These are phyloP conservation scores for Lepilemur ruficaudatus DNA, from an alignment of 2,797 vertebrate species.

Conservation along the genomic window DNA sequence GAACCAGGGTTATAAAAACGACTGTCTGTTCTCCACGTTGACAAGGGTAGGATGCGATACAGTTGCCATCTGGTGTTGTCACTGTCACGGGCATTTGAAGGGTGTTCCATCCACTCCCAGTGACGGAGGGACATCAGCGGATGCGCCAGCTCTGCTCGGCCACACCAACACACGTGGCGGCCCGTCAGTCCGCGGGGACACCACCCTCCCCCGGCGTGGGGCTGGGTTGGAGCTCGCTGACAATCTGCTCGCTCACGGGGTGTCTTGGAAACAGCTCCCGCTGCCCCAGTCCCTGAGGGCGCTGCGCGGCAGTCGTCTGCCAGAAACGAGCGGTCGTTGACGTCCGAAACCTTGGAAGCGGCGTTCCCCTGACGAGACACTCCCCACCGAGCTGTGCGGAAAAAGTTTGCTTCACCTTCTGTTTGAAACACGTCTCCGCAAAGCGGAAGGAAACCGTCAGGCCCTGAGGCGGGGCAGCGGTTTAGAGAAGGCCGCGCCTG, in stretches of 20 bases:
- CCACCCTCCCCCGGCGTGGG: fast-evolving
- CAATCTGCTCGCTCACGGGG: fast-evolving
- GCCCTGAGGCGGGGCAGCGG: neutral
- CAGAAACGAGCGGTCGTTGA: fast-evolving
- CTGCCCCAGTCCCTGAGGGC: neutral
- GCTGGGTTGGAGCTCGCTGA: too few relatives aligned
- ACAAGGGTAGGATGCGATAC: neutral
- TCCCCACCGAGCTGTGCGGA: neutral
- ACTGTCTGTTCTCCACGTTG: neutral
- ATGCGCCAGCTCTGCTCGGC: fast-evolving
- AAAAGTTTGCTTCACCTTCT: neutral
- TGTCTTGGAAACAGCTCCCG: too few relatives aligned
- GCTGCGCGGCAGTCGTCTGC: too few relatives aligned
- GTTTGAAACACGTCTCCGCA: neutral
- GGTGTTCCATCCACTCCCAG: fast-evolving
- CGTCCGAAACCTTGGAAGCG: neutral
- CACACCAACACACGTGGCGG: fast-evolving
- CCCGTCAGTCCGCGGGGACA: fast-evolving
- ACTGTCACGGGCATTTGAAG: fast-evolving
- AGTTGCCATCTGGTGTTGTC: neutral
- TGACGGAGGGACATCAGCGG: fast-evolving
- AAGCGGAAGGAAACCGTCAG: neutral
- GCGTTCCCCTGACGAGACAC: neutral
- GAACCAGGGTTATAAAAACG: too few relatives aligned
- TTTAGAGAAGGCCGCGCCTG: neutral